phyloP scores from a whole-genome alignment of 2,113 vertebrate species.

The Caretta caretta region DNA sequence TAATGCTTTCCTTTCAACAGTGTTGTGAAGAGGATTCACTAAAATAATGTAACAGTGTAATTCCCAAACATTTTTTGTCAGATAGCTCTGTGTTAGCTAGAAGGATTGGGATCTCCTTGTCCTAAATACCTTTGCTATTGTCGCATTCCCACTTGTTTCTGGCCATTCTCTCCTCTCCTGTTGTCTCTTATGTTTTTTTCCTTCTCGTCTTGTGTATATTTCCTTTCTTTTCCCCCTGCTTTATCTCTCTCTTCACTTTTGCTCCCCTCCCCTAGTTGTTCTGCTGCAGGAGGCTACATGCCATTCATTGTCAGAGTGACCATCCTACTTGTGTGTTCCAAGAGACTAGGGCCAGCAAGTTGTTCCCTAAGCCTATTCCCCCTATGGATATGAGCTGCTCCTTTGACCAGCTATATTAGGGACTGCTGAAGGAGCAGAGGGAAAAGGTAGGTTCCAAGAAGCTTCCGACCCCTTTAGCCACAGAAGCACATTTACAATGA shows the following conservation, averaged over 20 bases:
- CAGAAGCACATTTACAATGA: neutral
- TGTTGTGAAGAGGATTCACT: neutral
- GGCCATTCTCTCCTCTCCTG: neutral
- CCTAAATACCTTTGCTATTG: accelerated
- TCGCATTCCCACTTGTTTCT: neutral
- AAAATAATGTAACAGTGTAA: neutral
- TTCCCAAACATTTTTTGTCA: neutral
- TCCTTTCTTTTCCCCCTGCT: too few species aligned
- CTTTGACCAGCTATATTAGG: neutral
- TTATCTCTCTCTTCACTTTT: neutral
- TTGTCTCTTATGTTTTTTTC: neutral
- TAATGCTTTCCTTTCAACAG: neutral
- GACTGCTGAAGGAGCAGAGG: neutral
- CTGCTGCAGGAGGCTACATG: neutral
- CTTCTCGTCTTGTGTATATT: too few species aligned
- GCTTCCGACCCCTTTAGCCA: neutral
- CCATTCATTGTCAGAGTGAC: neutral
- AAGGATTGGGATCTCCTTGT: too few species aligned
- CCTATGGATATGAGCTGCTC: neutral
- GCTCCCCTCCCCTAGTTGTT: neutral
- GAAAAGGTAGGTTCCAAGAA: neutral
- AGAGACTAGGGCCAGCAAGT: neutral
- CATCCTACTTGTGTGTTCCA: neutral
- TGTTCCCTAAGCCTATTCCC: neutral
- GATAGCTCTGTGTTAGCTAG: neutral